Evolutionary conservation across 2,113 vertebrate genomes (phyloP).

Genomic region (Varanus salvator): DNA sequence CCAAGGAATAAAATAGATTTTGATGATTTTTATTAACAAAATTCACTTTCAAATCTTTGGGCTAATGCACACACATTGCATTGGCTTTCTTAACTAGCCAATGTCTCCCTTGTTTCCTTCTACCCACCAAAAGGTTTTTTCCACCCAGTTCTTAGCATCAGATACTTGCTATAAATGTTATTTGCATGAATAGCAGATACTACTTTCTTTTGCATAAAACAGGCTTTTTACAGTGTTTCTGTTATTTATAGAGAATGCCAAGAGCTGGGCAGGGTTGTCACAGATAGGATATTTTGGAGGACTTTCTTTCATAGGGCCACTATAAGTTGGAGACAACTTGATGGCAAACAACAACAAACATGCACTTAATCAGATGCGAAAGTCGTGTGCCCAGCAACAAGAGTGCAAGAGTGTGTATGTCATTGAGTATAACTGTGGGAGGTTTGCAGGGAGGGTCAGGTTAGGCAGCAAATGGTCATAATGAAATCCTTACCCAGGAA

Average conservation of each 20-base stretch:
- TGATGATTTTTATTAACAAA: neutral
- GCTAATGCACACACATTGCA: neutral
- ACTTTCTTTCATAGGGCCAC: too few species aligned
- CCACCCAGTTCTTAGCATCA: neutral
- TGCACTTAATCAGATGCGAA: conserved; percentile 3
- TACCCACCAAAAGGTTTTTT: neutral
- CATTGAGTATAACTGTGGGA: neutral
- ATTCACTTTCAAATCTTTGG: neutral
- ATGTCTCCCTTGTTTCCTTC: too few species aligned
- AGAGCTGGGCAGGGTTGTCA: too few species aligned
- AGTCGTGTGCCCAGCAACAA: neutral
- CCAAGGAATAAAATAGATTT: neutral
- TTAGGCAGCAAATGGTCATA: accelerated
- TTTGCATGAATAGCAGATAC: conserved; percentile 5
- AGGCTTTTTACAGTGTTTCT: neutral
- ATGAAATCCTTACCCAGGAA: conserved; percentile 86
- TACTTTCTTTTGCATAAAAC: conserved; percentile 7
- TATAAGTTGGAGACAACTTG: too few species aligned
- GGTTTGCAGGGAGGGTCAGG: neutral
- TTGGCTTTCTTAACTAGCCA: neutral
- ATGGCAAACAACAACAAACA: too few species aligned
- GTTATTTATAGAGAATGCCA: neutral
- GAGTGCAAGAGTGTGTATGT: neutral
- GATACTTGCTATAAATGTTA: conserved; percentile 1
- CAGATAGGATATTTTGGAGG: too few species aligned